These are phyloP conservation scores for Sebastes nivosus DNA, from an alignment of 2,797 vertebrate species.

Conservation along the genomic window DNA sequence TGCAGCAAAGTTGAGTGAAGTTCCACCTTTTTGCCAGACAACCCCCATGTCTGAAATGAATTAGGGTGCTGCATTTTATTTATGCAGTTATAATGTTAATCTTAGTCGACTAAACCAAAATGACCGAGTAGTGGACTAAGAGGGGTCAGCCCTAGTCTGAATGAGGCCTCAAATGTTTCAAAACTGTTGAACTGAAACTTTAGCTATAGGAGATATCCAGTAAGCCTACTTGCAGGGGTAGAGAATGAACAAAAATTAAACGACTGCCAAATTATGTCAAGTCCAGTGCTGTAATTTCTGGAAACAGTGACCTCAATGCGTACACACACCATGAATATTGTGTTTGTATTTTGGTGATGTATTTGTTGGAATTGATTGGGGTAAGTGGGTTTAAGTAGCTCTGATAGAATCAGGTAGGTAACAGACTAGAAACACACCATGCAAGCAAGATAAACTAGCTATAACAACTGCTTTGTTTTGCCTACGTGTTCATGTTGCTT, in stretches of 20 bases:
- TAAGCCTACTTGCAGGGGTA: no score
- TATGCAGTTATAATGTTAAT: not conserved
- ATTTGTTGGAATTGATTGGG: not conserved
- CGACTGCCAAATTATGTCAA: not conserved
- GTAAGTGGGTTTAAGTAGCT: not conserved
- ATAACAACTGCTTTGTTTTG: not conserved
- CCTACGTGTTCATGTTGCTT: not conserved
- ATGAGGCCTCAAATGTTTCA: not conserved
- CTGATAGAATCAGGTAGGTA: not conserved
- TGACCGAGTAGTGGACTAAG: no score
- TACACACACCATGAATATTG: not conserved
- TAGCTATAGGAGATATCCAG: not conserved
- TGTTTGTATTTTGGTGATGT: not conserved
- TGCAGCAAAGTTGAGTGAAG: not conserved
- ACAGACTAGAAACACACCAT: not conserved
- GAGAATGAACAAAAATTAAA: not conserved
- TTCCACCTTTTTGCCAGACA: not conserved
- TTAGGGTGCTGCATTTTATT: not conserved
- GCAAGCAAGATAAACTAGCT: not conserved
- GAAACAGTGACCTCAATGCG: not conserved
- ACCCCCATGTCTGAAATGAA: not conserved
- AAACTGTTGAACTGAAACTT: not conserved
- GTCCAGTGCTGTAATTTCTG: not conserved
- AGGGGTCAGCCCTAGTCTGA: not conserved
- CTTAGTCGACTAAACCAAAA: no score